Evolutionary conservation across 2,113 vertebrate genomes (phyloP).

Genomic region (Notarius lentiginosus): DNA sequence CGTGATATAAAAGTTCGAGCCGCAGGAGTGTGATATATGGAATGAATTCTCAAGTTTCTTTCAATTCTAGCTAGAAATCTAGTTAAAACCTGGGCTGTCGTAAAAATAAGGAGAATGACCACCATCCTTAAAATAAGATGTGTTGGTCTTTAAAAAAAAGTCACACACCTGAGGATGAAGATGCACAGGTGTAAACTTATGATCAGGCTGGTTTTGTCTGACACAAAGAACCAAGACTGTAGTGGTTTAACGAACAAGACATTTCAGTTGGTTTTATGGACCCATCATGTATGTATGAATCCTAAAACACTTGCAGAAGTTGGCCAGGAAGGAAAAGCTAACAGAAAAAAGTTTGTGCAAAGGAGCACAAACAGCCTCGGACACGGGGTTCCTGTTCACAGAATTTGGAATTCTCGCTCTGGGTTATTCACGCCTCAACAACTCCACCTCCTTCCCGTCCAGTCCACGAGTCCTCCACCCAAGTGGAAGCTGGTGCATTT

Average conservation of each 20-base stretch:
- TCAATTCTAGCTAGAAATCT: neutral
- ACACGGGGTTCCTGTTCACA: conserved; percentile 41
- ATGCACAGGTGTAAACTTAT: too few relatives aligned
- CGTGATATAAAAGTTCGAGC: neutral
- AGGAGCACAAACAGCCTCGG: conserved; percentile 33
- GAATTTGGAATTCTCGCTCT: conserved; percentile 26
- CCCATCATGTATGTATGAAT: neutral
- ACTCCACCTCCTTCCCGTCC: conserved; percentile 33
- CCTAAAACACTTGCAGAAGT: too few relatives aligned
- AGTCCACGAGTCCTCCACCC: conserved; percentile 57
- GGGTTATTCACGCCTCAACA: conserved; percentile 21
- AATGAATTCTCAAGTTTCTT: neutral
- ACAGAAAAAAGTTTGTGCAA: conserved; percentile 50
- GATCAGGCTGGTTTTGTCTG: neutral
- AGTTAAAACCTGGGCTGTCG: neutral
- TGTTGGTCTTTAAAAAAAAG: neutral
- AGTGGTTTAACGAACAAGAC: neutral
- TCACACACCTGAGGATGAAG: neutral
- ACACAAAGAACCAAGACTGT: neutral
- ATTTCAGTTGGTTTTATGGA: neutral
- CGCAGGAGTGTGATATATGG: neutral
- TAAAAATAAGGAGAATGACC: neutral
- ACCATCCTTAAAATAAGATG: neutral
- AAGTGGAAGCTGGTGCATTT: conserved; percentile 63
- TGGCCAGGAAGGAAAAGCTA: conserved; percentile 52